Evolutionary conservation across 2,888 invertebrate genomes (phyloP).

Genomic region (Sinopyrophorus schimmeli): DNA sequence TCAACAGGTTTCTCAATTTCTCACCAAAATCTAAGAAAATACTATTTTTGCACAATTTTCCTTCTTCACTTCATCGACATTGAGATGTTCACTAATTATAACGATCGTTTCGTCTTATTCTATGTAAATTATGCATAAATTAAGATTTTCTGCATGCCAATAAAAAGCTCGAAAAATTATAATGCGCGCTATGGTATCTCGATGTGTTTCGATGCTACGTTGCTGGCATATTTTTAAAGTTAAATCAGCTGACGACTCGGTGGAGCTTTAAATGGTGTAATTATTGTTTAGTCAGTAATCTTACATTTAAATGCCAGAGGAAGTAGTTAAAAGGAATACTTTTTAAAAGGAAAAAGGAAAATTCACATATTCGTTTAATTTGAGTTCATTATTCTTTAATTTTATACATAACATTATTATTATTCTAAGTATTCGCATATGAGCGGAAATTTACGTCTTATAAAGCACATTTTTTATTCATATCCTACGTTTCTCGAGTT

Average conservation of each 20-base stretch:
- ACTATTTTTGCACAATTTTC: too few species aligned
- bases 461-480: constrained; percentile 15
- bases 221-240: constrained; percentile 18
- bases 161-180: too few species aligned
- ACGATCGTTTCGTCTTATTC: too few species aligned
- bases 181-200: too few species aligned
- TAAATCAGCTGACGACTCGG: constrained; percentile 26
- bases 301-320: constrained; percentile 24
- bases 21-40: too few species aligned
- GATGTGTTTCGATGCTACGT: too few species aligned
- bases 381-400: constrained; percentile 30
- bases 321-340: constrained; percentile 22
- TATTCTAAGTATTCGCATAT: constrained; percentile 24
- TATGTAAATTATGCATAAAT: too few species aligned
- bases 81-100: background rate
- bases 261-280: constrained; percentile 16
- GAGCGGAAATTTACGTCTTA: constrained; percentile 29
- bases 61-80: background rate
- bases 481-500: constrained; percentile 22
- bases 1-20: too few species aligned
- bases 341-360: constrained; percentile 25
- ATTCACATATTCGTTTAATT: constrained; percentile 18
- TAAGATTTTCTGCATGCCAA: too few species aligned
- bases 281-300: constrained; percentile 18
- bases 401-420: constrained; percentile 19